phyloP scores from a whole-genome alignment of 2,113 vertebrate species.

The Silurus glanis region DNA sequence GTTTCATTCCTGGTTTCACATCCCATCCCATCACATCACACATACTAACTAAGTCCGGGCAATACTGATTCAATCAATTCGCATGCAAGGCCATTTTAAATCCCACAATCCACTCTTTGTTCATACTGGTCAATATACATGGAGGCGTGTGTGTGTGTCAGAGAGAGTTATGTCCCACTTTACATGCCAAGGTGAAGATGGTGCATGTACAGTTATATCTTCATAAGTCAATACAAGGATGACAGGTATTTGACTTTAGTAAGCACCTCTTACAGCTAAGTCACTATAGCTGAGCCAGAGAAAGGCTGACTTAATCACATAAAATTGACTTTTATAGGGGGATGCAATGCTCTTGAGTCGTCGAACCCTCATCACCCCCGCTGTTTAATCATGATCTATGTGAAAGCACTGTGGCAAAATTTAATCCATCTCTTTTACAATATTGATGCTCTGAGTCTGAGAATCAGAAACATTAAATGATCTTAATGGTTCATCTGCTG shows the following conservation, averaged over 20 bases:
- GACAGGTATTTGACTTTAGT: conserved; percentile 62
- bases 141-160: neutral
- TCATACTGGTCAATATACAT: neutral
- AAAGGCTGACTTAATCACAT: conserved; percentile 69
- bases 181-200: conserved; percentile 37
- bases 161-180: conserved; percentile 19
- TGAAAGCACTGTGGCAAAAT: conserved; percentile 63
- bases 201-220: conserved; percentile 50
- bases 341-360: conserved; percentile 52
- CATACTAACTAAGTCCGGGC: neutral
- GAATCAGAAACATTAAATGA: conserved; percentile 58
- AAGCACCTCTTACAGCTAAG: conserved; percentile 55
- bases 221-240: conserved; percentile 63
- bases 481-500: conserved; percentile 45
- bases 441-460: conserved; percentile 65
- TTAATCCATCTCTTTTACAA: conserved; percentile 64
- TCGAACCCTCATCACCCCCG: conserved; percentile 53
- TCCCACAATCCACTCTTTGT: neutral
- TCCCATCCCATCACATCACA: neutral
- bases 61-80: neutral
- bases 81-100: conserved; percentile 1
- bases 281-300: conserved; percentile 61
- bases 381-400: conserved; percentile 68
- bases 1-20: neutral
- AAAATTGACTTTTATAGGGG: conserved; percentile 70